Evolutionary conservation across 1,140 invertebrate species (phyloP).

Genomic region (Teleopsis dalmanni): DNA sequence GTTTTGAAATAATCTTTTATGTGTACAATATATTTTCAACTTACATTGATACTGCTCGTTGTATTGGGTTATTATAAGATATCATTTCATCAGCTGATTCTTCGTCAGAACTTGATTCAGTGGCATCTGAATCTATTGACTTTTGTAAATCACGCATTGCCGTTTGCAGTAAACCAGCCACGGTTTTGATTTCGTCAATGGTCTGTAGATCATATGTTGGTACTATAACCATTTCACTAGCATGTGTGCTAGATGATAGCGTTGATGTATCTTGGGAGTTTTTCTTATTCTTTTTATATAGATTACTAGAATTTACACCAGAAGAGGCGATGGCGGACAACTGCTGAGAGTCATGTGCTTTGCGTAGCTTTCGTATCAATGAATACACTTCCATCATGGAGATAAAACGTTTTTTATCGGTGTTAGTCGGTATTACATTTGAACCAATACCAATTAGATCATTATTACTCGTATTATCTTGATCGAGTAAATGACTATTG

Average conservation of each 20-base stretch:
- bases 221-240: conserved; percentile 31
- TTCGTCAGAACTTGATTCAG: conserved; percentile 85
- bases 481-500: background rate
- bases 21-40: conserved; percentile 44
- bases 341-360: conserved; percentile 28
- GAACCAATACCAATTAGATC: no score
- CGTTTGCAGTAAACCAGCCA: conserved; percentile 59
- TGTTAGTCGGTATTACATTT: no score
- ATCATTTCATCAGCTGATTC: conserved; percentile 89
- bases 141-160: conserved; percentile 64
- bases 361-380: conserved; percentile 31
- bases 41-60: conserved; percentile 69
- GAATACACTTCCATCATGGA: conserved; percentile 31
- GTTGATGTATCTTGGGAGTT: conserved; percentile 32
- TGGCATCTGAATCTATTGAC: conserved; percentile 83
- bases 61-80: conserved; percentile 65
- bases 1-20: conserved; percentile 1
- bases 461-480: conserved; percentile 4
- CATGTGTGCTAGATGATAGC: conserved; percentile 7
- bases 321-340: conserved; percentile 4
- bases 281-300: conserved; percentile 12
- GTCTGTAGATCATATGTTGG: conserved; percentile 45
- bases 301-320: conserved; percentile 20
- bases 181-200: conserved; percentile 53
- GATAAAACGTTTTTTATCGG: conserved; percentile 22